phyloP scores from a whole-genome alignment of 53 echinoderm and acorn worm species.

The Echinometra lucunter region DNA sequence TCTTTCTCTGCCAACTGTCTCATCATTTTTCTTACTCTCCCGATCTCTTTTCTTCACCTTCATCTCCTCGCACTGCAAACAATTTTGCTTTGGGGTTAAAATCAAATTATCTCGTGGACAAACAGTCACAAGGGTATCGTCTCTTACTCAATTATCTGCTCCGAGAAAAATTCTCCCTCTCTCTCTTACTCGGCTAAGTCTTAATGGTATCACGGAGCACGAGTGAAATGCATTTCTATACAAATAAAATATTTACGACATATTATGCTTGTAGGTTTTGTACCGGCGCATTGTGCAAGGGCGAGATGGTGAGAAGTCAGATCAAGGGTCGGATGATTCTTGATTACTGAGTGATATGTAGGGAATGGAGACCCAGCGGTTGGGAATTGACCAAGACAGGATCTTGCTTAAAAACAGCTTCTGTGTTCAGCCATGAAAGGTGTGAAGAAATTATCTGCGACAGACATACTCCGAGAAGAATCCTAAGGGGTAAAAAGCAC shows the following conservation, averaged over 20 bases:
- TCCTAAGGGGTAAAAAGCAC: too few species aligned
- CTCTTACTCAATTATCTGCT: slow-evolving; percentile 24
- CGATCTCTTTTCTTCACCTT: neutral
- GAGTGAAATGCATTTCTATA: neutral
- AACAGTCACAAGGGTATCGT: slow-evolving; percentile 22
- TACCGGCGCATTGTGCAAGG: neutral
- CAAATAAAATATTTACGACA: slow-evolving; percentile 27
- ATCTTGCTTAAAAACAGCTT: neutral
- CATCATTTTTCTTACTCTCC: neutral
- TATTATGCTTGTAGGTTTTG: neutral
- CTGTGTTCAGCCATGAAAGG: neutral
- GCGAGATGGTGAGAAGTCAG: too few species aligned
- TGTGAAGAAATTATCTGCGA: too few species aligned
- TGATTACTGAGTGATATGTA: neutral
- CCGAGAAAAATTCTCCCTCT: neutral
- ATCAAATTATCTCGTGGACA: slow-evolving; percentile 2
- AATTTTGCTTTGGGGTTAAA: slow-evolving; percentile 10
- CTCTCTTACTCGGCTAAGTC: neutral
- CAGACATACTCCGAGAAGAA: too few species aligned
- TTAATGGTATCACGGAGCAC: neutral
- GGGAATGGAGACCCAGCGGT: neutral
- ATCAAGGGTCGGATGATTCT: too few species aligned
- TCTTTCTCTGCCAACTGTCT: neutral
- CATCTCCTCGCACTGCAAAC: neutral
- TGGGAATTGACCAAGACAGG: neutral